Percentiles rank a stretch among this genome's conserved stretches.
phyloP scores from a whole-genome alignment of 2,113 vertebrate species.

The Saimiri boliviensis region DNA sequence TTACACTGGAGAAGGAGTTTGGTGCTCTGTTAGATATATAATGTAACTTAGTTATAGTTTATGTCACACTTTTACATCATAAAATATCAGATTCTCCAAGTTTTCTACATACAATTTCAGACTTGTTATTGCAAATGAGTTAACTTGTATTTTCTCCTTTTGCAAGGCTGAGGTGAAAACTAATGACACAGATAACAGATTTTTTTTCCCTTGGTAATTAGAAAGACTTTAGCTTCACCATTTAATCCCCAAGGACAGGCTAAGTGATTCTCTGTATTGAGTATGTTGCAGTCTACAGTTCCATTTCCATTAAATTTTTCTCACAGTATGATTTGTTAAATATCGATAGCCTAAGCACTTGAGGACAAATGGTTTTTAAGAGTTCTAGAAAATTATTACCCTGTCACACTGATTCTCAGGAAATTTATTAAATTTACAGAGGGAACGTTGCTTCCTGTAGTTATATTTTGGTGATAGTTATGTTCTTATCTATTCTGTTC shows the following conservation, averaged over 20 bases:
- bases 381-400: not conserved
- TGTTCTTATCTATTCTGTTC: not conserved
- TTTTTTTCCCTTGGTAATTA: slow-evolving; percentile 58
- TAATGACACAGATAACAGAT: slow-evolving; percentile 48
- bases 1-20: not conserved
- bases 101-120: slow-evolving; percentile 48
- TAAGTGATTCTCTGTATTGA: slow-evolving; percentile 60
- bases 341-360: slow-evolving; percentile 63
- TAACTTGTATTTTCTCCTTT: slow-evolving; percentile 51
- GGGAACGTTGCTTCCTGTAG: not conserved
- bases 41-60: slow-evolving; percentile 21
- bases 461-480: not conserved
- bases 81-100: not conserved
- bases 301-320: slow-evolving; percentile 74
- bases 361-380: slow-evolving; percentile 40
- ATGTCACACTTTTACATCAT: not conserved
- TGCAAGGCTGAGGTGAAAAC: slow-evolving; percentile 55
- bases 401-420: not conserved
- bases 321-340: slow-evolving; percentile 69
- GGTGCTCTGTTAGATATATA: not conserved
- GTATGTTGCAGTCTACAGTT: slow-evolving; percentile 10
- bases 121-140: slow-evolving; percentile 46
- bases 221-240: slow-evolving; percentile 53
- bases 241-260: slow-evolving; percentile 71
- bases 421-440: slow-evolving; percentile 8